Percentiles rank a stretch among this genome's conserved stretches.
Evolutionary conservation across 2,113 vertebrate species (phyloP).

Genomic region (Chaetodon trifascialis): DNA sequence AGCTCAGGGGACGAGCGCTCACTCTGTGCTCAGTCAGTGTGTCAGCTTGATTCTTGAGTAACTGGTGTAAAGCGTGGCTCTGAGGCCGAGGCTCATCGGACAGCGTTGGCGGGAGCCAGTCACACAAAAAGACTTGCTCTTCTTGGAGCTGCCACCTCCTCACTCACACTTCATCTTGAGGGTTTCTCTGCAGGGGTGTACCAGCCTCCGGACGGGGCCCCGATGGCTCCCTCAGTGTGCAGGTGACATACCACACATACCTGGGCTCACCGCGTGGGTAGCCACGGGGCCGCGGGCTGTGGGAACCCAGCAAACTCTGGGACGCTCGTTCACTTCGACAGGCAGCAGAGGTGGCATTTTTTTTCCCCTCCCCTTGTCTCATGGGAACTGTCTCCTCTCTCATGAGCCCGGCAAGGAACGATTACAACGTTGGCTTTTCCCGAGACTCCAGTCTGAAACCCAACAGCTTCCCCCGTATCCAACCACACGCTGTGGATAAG

Average conservation of each 20-base stretch:
- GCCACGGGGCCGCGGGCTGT: slow-evolving; percentile 59
- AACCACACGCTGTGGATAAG: slow-evolving; percentile 53
- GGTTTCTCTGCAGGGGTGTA: slow-evolving; percentile 45
- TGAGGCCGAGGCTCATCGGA: slow-evolving; percentile 22
- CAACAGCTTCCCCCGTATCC: slow-evolving; percentile 32
- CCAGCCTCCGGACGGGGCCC: slow-evolving; percentile 28
- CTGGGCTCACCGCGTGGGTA: slow-evolving; percentile 52
- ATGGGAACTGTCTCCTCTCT: slow-evolving; percentile 58
- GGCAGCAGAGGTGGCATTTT: slow-evolving; percentile 18
- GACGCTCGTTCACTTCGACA: slow-evolving; percentile 10
- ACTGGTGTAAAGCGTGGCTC: slow-evolving; percentile 28
- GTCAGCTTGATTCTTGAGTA: slow-evolving; percentile 36
- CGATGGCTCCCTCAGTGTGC: slow-evolving; percentile 45
- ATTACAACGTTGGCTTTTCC: slow-evolving; percentile 59
- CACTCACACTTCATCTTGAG: slow-evolving; percentile 35
- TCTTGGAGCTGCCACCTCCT: slow-evolving; percentile 2
- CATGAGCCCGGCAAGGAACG: slow-evolving; percentile 24
- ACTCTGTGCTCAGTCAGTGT: background rate
- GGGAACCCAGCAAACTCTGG: slow-evolving; percentile 56
- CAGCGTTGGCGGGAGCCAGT: slow-evolving; percentile 35
- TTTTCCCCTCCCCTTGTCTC: slow-evolving; percentile 33
- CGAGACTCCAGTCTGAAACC: slow-evolving; percentile 51
- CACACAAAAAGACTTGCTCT: slow-evolving; percentile 41
- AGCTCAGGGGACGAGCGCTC: slow-evolving; percentile 31
- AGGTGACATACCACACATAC: slow-evolving; percentile 76